A percentile compares a stretch with the other conserved stretches of the same genome.
These are phyloP conservation scores for Ophiodon elongatus DNA, from an alignment of 2,113 vertebrate genomes.

Conservation along the genomic window DNA sequence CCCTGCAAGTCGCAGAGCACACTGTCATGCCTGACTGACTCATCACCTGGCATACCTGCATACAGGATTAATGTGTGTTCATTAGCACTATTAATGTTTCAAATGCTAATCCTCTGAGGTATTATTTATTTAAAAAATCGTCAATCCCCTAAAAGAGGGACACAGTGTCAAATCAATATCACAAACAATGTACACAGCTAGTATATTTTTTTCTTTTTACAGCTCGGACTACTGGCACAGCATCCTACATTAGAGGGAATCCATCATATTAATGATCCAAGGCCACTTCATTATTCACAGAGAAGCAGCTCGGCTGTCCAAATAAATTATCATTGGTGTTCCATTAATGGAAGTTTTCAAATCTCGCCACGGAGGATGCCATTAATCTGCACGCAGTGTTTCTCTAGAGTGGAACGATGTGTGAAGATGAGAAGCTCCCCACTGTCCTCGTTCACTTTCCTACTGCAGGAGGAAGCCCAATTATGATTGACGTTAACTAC, in stretches of 20 bases:
- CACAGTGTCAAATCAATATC: conserved; percentile 33
- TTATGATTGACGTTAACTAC: conserved; percentile 62
- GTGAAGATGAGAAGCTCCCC: conserved; percentile 64
- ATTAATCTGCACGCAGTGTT: conserved; percentile 64
- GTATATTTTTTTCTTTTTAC: conserved; percentile 24
- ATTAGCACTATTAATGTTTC: conserved; percentile 35
- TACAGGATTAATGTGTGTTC: conserved; percentile 48
- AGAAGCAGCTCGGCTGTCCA: conserved; percentile 70
- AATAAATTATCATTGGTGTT: conserved; percentile 77
- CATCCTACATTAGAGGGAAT: conserved; percentile 63
- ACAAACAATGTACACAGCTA: conserved; percentile 35
- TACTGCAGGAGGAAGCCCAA: conserved; percentile 39
- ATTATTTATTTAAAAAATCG: conserved; percentile 15
- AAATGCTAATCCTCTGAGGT: conserved; percentile 35
- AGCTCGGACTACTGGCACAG: conserved; percentile 39
- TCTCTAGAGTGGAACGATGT: conserved; percentile 49
- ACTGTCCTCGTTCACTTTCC: conserved; percentile 41
- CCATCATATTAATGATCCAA: conserved; percentile 76
- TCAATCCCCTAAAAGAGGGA: conserved; percentile 25
- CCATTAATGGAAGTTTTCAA: conserved; percentile 75
- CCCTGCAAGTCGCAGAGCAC: conserved; percentile 27
- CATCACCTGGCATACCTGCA: conserved; percentile 48
- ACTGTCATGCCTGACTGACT: conserved; percentile 51
- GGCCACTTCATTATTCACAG: conserved; percentile 75
- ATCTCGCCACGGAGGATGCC: conserved; percentile 62